Conservation (phyloP, 1,140 invertebrate species). For the Cheumatopsyche charites region DNA sequence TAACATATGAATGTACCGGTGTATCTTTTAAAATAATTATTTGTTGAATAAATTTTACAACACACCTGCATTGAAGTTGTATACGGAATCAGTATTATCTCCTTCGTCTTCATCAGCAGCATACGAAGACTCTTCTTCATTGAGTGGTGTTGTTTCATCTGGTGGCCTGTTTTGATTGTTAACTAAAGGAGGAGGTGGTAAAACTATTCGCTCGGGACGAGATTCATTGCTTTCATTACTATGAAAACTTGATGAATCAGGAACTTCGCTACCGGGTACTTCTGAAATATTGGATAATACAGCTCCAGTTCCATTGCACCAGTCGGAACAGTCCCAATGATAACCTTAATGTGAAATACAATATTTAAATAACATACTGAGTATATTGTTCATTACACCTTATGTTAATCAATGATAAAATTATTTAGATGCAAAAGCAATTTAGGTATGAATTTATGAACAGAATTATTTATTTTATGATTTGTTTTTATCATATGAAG, state of each 20-base stretch:
- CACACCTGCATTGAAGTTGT: slow-evolving; percentile 44
- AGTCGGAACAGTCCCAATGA: slow-evolving; percentile 97
- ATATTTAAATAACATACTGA: no score
- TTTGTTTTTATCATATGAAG: not conserved
- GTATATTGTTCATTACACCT: no score
- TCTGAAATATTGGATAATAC: slow-evolving; percentile 90
- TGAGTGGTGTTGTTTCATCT: slow-evolving; percentile 48
- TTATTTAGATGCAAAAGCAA: no score
- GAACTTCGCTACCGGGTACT: slow-evolving; percentile 88
- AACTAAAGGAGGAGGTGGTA: slow-evolving; percentile 40
- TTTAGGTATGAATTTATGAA: not conserved
- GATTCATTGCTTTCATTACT: slow-evolving; percentile 88
- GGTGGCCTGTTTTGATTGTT: slow-evolving; percentile 43
- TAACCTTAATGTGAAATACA: slow-evolving; percentile 62
- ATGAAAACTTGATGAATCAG: slow-evolving; percentile 87
- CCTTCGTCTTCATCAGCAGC: slow-evolving; percentile 45
- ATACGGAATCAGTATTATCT: slow-evolving; percentile 43
- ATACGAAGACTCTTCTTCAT: slow-evolving; percentile 47
- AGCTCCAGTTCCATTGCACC: slow-evolving; percentile 72
- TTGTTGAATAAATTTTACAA: no score
- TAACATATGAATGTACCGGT: no score
- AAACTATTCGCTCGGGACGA: slow-evolving; percentile 42
- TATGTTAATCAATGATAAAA: no score
- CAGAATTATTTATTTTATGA: no score
- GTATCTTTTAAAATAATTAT: no score